Base-by-base conservation (phyloP, 2,113 vertebrate species). In the Actinemys pallida region DNA sequence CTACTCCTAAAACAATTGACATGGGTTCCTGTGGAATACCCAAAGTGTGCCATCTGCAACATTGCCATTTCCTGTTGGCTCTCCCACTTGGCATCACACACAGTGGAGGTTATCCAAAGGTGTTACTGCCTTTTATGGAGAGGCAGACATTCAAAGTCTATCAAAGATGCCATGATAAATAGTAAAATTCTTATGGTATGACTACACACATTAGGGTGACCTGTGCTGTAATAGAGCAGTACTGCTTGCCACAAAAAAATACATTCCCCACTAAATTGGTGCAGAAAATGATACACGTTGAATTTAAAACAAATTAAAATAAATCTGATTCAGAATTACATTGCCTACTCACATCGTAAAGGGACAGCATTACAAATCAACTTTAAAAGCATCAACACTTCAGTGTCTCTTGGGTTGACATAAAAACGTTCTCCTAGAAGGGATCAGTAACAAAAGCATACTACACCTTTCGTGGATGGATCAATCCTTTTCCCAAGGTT, bases 401-500 rank as follows among this genome's bases (percentile, higher is more conserved):
- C 22, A 92, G 1, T 0, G 2, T 10, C 76, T 89, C 52, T 88
- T 75, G 80, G 84, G 62, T 3, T 27, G 83, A 75, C 29, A 81
- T 31, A 20, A 89, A 86, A 17, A 27, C n/a, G 1, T 57, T 1
- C 7, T 69, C 83, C 54, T 29, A 80, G 79, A 0, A 13, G 16
- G 79, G 35, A n/a, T 81, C 9, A 90, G 19, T 10, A 78, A 50
- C 4, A 56, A 62, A 83, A 8, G 14, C 8, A 75, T 6, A 81
- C 56, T 88, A 42, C 97, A 99, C 99, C 99, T 99, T 98, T 98
- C 3, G 99, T 99, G 27, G 96, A 24, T 3, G 98, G 97, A 95
- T 99, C 99, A 0, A 99, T 82, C 94, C 99, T 98, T 94, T 99
- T 99, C 27, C 99, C 99, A 56, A 92, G 85, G 81, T 97, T 98